Conservation (phyloP, 2,888 invertebrate species). For the Drosophila testacea region DNA sequence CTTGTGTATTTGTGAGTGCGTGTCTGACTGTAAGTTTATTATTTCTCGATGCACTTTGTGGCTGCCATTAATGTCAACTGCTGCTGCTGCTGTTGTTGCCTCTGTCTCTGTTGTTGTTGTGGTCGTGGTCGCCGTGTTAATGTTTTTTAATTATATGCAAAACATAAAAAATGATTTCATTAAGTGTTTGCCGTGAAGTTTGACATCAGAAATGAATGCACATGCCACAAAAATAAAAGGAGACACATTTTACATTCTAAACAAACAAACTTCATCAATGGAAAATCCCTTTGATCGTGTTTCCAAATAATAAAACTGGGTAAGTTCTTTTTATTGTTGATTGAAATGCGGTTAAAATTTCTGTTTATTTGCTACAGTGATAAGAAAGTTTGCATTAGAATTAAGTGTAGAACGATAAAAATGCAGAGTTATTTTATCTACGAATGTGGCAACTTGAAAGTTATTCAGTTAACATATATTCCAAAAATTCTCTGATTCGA, state of each 20-base stretch:
- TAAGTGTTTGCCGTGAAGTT: slow-evolving; percentile 75
- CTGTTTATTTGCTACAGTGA: slow-evolving; percentile 18
- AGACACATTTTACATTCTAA: slow-evolving; percentile 1
- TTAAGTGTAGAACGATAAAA: slow-evolving; percentile 5
- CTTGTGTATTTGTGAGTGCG: slow-evolving; percentile 23
- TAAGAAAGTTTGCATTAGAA: slow-evolving; percentile 26
- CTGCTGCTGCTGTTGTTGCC: slow-evolving; percentile 16
- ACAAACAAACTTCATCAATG: neutral
- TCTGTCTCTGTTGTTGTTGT: slow-evolving; percentile 18
- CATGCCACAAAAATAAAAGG: slow-evolving; percentile 15
- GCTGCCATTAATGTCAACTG: slow-evolving; percentile 74
- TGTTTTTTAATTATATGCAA: slow-evolving; percentile 72
- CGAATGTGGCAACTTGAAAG: neutral
- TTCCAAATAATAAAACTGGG: slow-evolving; percentile 19
- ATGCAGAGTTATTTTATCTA: slow-evolving; percentile 5
- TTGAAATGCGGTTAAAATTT: slow-evolving; percentile 16
- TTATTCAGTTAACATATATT: neutral
- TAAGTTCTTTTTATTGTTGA: slow-evolving; percentile 31
- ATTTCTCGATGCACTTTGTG: slow-evolving; percentile 64
- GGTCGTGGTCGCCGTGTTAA: slow-evolving; percentile 49
- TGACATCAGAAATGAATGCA: slow-evolving; percentile 72
- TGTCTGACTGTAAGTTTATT: slow-evolving; percentile 36
- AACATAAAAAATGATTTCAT: slow-evolving; percentile 63
- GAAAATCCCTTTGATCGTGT: slow-evolving; percentile 6
- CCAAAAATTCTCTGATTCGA: neutral